Percentiles rank a stretch among this genome's conserved stretches.
These are phyloP conservation scores for Cataglyphis hispanica DNA, from an alignment of 1,140 invertebrate genomes.

Conservation along the genomic window DNA sequence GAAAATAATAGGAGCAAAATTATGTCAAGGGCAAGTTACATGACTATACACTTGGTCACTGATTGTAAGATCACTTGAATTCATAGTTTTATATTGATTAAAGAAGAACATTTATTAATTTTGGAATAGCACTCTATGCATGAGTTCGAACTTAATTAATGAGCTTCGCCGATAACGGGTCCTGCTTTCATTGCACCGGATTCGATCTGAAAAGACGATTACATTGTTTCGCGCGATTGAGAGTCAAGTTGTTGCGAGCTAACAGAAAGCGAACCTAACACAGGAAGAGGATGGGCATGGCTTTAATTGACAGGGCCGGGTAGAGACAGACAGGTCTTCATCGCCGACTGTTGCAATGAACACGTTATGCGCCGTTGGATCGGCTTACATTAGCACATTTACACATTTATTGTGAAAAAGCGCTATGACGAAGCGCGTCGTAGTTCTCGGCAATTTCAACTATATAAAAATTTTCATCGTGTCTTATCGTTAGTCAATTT, in stretches of 20 bases:
- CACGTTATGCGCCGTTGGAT: conserved; percentile 26
- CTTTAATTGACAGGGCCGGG: conserved; percentile 73
- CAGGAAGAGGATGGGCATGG: conserved; percentile 84
- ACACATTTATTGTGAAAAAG: conserved; percentile 27
- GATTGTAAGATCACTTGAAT: conserved; percentile 2
- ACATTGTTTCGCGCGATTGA: not conserved
- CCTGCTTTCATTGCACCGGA: not conserved
- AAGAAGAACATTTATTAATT: not conserved
- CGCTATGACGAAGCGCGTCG: conserved; percentile 11
- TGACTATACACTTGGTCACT: conserved; percentile 50
- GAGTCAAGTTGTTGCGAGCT: not conserved
- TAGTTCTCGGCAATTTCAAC: not conserved
- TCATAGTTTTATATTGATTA: not conserved
- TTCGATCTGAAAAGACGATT: not conserved
- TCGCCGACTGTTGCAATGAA: conserved; percentile 30
- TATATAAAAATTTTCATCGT: conserved; percentile 15
- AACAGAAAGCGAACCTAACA: conserved; percentile 54
- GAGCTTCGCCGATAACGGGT: too few relatives aligned
- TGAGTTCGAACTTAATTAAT: conserved; percentile 21
- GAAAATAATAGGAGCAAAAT: conserved; percentile 79
- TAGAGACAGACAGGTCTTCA: conserved; percentile 22
- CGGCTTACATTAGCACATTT: conserved; percentile 20
- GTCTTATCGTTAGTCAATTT: conserved; percentile 2
- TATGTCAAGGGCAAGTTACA: conserved; percentile 80
- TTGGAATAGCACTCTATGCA: not conserved